Percentiles rank a stretch among this genome's conserved stretches.
phyloP scores from a whole-genome alignment of 2,113 vertebrate genomes.

The Corynorhinus townsendii region DNA sequence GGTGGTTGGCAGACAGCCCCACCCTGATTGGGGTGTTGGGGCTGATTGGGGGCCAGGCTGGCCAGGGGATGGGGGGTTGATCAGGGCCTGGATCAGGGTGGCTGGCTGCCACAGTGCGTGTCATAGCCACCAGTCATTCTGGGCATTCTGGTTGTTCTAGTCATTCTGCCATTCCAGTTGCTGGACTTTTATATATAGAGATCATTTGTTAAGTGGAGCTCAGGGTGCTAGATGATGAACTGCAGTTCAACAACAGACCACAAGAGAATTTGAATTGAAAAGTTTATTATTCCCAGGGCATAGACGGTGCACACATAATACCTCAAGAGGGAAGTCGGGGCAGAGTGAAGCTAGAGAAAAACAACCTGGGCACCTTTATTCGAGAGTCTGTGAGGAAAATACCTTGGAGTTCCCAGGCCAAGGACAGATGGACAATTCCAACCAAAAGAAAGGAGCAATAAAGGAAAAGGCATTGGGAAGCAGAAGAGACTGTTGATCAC shows the following conservation, averaged over 20 bases:
- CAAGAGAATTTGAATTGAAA: not conserved
- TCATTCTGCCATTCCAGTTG: too few relatives aligned
- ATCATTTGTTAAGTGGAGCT: not conserved
- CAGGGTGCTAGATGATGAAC: not conserved
- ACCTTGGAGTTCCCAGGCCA: not conserved
- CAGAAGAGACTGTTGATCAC: not conserved
- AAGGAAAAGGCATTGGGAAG: not conserved
- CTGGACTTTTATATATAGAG: too few relatives aligned
- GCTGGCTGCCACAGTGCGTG: too few relatives aligned
- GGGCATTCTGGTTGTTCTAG: too few relatives aligned
- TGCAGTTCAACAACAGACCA: not conserved
- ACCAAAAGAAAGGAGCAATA: not conserved
- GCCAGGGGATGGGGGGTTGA: too few relatives aligned
- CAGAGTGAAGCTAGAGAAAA: not conserved
- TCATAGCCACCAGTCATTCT: too few relatives aligned
- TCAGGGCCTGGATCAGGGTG: too few relatives aligned
- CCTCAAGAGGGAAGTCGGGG: not conserved
- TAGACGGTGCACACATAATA: not conserved
- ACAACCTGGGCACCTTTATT: not conserved
- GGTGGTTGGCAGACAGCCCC: too few relatives aligned
- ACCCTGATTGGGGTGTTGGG: too few relatives aligned
- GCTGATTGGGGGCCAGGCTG: too few relatives aligned
- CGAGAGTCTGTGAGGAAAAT: not conserved
- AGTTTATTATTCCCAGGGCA: not conserved
- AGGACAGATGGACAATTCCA: not conserved